Conservation (phyloP, 1,140 invertebrate species). For the Drosophila serrata region DNA sequence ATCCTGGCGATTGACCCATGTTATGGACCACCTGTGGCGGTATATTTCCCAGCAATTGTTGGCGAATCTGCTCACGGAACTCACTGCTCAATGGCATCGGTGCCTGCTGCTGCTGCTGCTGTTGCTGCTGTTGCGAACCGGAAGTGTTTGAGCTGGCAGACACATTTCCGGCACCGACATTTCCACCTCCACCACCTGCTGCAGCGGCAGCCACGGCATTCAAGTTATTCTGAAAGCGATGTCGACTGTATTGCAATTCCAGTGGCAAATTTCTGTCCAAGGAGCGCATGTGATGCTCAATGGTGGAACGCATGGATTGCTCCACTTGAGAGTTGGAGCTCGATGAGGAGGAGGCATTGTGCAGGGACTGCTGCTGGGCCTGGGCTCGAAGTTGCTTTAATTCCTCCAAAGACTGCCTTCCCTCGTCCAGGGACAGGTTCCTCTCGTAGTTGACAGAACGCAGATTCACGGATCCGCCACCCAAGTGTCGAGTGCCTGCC, state of each 20-base stretch:
- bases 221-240: slow-evolving; percentile 73
- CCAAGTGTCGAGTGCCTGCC: slow-evolving; percentile 62
- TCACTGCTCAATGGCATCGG: slow-evolving; percentile 81
- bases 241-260: slow-evolving; percentile 84
- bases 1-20: slow-evolving; percentile 75
- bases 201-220: slow-evolving; percentile 24
- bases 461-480: slow-evolving; percentile 70
- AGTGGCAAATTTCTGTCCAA: slow-evolving; percentile 82
- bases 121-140: slow-evolving; percentile 19
- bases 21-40: slow-evolving; percentile 81
- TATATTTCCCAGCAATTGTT: slow-evolving; percentile 77
- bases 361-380: slow-evolving; percentile 69
- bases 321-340: slow-evolving; percentile 68
- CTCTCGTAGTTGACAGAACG: slow-evolving; percentile 69
- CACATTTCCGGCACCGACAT: slow-evolving; percentile 26
- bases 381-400: slow-evolving; percentile 79
- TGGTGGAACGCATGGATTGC: slow-evolving; percentile 79
- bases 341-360: slow-evolving; percentile 69
- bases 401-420: slow-evolving; percentile 78
- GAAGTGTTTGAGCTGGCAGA: slow-evolving; percentile 30
- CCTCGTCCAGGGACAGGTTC: slow-evolving; percentile 76
- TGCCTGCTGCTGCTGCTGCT: slow-evolving; percentile 33
- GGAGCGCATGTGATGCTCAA: slow-evolving; percentile 85
- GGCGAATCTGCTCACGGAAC: slow-evolving; percentile 82
- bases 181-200: slow-evolving; percentile 11